A percentile compares a stretch with the other conserved stretches of the same genome.
Conservation (phyloP, 1,140 invertebrate genomes). For the Gonioctena quinquepunctata region DNA sequence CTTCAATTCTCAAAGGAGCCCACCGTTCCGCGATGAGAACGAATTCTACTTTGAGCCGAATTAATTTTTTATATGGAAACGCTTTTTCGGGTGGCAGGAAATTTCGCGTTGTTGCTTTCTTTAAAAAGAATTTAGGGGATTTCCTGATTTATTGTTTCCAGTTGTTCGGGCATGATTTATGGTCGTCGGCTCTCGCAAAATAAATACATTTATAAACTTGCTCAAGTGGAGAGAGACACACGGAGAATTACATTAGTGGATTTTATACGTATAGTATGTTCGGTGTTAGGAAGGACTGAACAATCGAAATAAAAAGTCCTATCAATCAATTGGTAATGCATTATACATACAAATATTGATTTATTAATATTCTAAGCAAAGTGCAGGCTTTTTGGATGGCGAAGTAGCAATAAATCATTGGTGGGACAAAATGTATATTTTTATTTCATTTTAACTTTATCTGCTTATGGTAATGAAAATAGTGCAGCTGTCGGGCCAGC, state of each 20-base stretch:
- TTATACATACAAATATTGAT: no score
- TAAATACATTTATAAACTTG: slow-evolving; percentile 16
- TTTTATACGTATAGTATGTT: not conserved
- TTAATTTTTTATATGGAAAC: slow-evolving; percentile 12
- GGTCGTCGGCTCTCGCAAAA: not conserved
- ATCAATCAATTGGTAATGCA: no score
- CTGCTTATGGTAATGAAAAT: no score
- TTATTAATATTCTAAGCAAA: no score
- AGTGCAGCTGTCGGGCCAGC: no score
- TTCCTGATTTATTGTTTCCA: slow-evolving; percentile 22
- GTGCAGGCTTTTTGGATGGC: no score
- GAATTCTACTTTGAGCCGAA: slow-evolving; percentile 4
- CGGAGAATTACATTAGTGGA: not conserved
- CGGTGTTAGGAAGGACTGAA: no score
- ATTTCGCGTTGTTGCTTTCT: slow-evolving; percentile 18
- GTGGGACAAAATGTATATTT: no score
- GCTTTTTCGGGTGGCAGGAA: not conserved
- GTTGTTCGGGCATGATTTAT: slow-evolving; percentile 17
- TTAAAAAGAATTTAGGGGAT: slow-evolving; percentile 11
- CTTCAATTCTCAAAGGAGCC: slow-evolving; percentile 1
- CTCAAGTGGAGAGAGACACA: not conserved
- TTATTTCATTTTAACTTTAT: no score
- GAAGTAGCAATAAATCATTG: no score
- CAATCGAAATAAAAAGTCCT: no score
- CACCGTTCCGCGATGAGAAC: not conserved